Evolutionary conservation across 2,888 invertebrate species (phyloP).

Genomic region (Embidobia sp.): DNA sequence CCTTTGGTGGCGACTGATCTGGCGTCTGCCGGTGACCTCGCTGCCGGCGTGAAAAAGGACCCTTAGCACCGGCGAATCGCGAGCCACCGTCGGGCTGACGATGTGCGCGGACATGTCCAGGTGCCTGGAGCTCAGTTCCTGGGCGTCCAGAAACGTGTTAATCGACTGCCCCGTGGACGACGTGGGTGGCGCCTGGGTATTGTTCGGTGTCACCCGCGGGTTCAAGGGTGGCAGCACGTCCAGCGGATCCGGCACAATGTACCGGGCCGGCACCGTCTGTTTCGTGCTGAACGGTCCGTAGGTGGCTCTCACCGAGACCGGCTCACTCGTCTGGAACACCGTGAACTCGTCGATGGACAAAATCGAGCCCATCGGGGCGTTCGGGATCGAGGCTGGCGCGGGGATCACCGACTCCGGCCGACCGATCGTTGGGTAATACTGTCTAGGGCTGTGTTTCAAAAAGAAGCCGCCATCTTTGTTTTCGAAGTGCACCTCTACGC

Average conservation of each 20-base stretch:
- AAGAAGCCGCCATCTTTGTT: constrained; percentile 96
- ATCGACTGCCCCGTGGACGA: constrained; percentile 50
- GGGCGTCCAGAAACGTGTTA: constrained; percentile 83
- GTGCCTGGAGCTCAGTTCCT: constrained; percentile 87
- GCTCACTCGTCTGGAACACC: constrained; percentile 94
- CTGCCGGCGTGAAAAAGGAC: constrained; percentile 96
- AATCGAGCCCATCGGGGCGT: constrained; percentile 84
- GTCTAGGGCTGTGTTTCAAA: constrained; percentile 90
- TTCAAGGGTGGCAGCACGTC: constrained; percentile 83
- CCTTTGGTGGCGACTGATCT: constrained; percentile 86
- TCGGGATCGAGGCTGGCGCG: constrained; percentile 76
- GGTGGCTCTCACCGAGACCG: constrained; percentile 94
- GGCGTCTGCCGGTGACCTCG: constrained; percentile 90
- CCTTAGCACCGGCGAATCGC: constrained; percentile 94
- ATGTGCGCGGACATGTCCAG: constrained; percentile 96
- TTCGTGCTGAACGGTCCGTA: constrained; percentile 98
- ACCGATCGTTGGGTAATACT: constrained; percentile 82
- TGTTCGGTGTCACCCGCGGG: constrained; percentile 65
- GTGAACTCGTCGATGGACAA: constrained; percentile 94
- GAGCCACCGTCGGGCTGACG: constrained; percentile 92
- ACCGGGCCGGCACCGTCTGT: constrained; percentile 95
- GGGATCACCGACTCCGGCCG: constrained; percentile 63
- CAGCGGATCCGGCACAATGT: constrained; percentile 92
- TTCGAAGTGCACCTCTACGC: constrained; percentile 95
- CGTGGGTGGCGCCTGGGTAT: constrained; percentile 24